Evolutionary conservation across 2,113 vertebrate genomes (phyloP), one percentile per base, ranked within the genome.

Genomic region (Cichladusa arquata): DNA sequence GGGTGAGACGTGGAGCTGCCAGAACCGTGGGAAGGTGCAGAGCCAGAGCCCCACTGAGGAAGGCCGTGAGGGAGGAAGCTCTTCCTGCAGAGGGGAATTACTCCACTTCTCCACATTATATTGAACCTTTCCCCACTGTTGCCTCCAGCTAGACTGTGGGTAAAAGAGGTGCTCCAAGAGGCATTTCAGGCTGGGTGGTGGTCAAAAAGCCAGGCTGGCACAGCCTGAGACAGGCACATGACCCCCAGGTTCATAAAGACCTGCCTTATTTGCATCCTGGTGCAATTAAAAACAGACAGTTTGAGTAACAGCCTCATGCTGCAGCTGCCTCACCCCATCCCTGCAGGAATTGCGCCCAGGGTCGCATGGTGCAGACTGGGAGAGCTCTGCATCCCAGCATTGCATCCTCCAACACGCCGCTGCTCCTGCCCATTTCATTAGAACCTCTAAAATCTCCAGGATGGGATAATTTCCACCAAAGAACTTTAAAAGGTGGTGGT

Each of bases 351-450:
- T 0, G 6, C 15, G 3, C 48, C 14, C 12, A 3, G 38, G n/a
- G 42, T 16, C 31, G 57, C 6, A 1, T 1, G 61, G 44, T 23
- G 66, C 79, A 0, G 1, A 11, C 60, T 11, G 6, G 58, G 58
- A 29, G 29, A 57, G 28, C 61, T 62, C 79, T 23, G 80, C 40
- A 17, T 51, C 66, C 61, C 48, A 6, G 17, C 24, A 3, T 1
- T 0, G 0, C 5, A 2, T 47, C 69, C 47, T 53, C 40, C 1
- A 1, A 24, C 33, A 18, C 0, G 0, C 2, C 22, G 12, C 72
- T 34, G 42, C 58, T 45, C 47, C 80, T 81, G 47, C 40, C 31
- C 3, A 1, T n/a, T 56, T 50, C 5, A 31, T 36, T 8, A 33
- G n/a, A 86, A n/a, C 36, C 14, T 65, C 28, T 33, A 13, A 14